Evolutionary conservation across 2,888 invertebrate genomes (phyloP).

Genomic region (Eurytoma adleriae): DNA sequence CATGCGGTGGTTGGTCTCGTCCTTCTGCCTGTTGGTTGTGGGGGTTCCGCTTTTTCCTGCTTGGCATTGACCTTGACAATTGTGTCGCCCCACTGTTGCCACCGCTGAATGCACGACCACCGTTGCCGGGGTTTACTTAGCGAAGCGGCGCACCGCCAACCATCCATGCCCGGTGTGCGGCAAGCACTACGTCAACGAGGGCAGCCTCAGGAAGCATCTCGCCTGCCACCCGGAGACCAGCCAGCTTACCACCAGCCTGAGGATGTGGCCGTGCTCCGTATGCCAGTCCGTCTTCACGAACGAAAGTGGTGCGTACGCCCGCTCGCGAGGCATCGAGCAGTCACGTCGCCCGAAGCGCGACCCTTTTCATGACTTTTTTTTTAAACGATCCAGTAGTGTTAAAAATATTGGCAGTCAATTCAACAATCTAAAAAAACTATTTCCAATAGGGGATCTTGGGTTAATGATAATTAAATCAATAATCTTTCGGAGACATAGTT

Average conservation of each 20-base stretch:
- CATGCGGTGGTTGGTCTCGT: slow-evolving; percentile 34
- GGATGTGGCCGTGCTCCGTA: slow-evolving; percentile 98
- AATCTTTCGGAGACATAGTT: too few relatives aligned
- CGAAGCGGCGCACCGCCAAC: slow-evolving; percentile 95
- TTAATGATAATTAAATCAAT: too few relatives aligned
- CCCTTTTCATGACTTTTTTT: too few relatives aligned
- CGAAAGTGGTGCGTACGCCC: slow-evolving; percentile 87
- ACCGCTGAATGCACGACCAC: slow-evolving; percentile 76
- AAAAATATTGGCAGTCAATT: too few relatives aligned
- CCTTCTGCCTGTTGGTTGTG: slow-evolving; percentile 62
- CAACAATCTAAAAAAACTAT: too few relatives aligned
- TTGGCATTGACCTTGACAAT: slow-evolving; percentile 76
- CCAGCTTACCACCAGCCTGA: slow-evolving; percentile 89
- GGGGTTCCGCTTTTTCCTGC: slow-evolving; percentile 73
- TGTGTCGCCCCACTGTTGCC: slow-evolving; percentile 73
- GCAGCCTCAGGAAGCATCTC: slow-evolving; percentile 93
- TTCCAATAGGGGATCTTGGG: too few relatives aligned
- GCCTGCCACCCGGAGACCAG: slow-evolving; percentile 95
- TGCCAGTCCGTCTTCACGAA: slow-evolving; percentile 97
- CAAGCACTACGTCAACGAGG: slow-evolving; percentile 96
- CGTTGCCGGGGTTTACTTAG: slow-evolving; percentile 83
- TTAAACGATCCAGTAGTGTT: too few relatives aligned
- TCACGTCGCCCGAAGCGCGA: too few relatives aligned
- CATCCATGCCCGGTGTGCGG: slow-evolving; percentile 97
- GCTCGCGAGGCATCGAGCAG: too few relatives aligned